phyloP scores from a whole-genome alignment of 2,797 vertebrate species.

The Crenuchus spilurus region DNA sequence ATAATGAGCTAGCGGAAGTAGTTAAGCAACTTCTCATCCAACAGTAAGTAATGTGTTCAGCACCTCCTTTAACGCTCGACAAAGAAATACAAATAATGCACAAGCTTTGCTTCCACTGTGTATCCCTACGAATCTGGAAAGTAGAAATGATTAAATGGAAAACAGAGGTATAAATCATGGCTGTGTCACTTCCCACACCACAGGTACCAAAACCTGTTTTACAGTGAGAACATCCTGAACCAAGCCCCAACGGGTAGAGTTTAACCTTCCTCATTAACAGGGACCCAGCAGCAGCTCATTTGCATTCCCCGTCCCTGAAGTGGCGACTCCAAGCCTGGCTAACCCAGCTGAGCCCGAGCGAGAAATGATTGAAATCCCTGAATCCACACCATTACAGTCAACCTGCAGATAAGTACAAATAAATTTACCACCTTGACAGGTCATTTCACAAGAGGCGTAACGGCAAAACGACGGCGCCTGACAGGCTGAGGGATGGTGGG shows the following conservation, averaged over 20 bases:
- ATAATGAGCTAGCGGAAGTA: too few species aligned
- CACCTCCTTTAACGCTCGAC: background rate
- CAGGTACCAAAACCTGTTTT: conserved; percentile 1
- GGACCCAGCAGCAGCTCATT: conserved; percentile 40
- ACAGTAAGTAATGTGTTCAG: background rate
- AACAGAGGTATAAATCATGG: background rate
- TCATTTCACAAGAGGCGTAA: conserved; percentile 71
- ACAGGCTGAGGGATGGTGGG: conserved; percentile 74
- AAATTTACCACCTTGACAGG: conserved; percentile 74
- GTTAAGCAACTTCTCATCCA: too few species aligned
- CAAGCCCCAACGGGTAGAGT: background rate
- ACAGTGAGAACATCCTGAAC: background rate
- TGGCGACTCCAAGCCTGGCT: conserved; percentile 42
- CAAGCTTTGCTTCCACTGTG: background rate
- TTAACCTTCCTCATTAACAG: background rate
- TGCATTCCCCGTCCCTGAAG: conserved; percentile 37
- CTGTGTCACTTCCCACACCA: background rate
- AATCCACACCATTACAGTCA: conserved; percentile 74
- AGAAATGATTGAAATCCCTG: conserved; percentile 67
- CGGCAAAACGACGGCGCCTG: conserved; percentile 64
- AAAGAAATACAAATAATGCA: background rate
- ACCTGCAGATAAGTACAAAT: conserved; percentile 76
- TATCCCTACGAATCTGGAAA: background rate
- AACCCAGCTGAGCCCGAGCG: conserved; percentile 54
- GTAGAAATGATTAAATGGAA: background rate